Evolutionary conservation across 2,113 vertebrate species (phyloP), one percentile per base, ranked within the genome.

Genomic region (Rhinopomastus cyanomelas): DNA sequence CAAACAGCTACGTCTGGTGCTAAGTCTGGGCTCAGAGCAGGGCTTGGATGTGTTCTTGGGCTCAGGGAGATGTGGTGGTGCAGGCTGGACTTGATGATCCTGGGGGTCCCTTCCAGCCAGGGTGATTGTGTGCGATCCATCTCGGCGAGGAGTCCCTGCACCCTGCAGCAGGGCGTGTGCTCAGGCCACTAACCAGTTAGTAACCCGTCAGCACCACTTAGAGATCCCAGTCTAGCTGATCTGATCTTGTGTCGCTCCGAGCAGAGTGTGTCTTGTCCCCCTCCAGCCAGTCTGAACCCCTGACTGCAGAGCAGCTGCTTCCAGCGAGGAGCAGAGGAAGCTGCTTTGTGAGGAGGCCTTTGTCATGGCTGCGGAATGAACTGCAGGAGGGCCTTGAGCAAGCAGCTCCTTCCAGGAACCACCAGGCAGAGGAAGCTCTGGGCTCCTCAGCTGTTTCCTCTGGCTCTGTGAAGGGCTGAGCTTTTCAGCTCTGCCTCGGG

Each of bases 311-410:
- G 16, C 3, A 11, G 32, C 2, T 6, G 0, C 12, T 12, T 37
- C 3, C 78, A 49, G 53, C 3, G 0, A 8, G 27, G 79, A n/a
- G 72, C 73, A 84, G 92, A 87, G 93, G 96, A 96, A 94, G 86
- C 23, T 71, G 64, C 94, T 71, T 26, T 39, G 69, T 79, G 86
- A 90, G 73, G 30, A 73, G 20, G 44, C 44, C 16, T 91, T 80
- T 87, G 80, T 74, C 88, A 65, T 36, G 18, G 39, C 83, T 66
- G 90, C 26, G 26, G 72, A 73, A 36, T 48, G 62, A 48, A 26
- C 81, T 77, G 25, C 85, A 59, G 51, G 6, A n/a, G 92, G 73
- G 52, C 56, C 32, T 91, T 84, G 72, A 81, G 81, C 86, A 86
- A 85, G 32, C 39, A 42, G 39, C 55, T 16, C 13, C 39, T 92